A percentile compares a stretch with the other conserved stretches of the same genome.
Conservation (phyloP, 2,113 vertebrate genomes). For the Psittacula cyanocephala region DNA sequence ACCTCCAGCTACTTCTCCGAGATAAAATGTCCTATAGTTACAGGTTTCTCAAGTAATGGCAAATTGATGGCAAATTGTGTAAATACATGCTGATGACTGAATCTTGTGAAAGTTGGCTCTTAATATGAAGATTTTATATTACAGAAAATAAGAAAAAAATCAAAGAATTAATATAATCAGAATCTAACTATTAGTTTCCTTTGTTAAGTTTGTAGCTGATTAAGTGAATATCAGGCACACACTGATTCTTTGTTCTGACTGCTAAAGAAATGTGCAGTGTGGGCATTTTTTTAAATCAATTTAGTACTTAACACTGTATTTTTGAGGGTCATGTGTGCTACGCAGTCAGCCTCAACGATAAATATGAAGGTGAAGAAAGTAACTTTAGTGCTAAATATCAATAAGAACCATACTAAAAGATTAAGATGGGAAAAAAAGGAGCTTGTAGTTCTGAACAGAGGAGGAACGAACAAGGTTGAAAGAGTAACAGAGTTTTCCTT, state of each 20-base stretch:
- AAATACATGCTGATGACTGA: neutral
- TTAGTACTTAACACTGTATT: neutral
- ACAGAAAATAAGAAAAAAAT: neutral
- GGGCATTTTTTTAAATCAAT: neutral
- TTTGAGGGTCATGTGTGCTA: neutral
- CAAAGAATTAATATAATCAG: neutral
- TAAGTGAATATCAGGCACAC: neutral
- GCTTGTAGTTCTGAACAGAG: neutral
- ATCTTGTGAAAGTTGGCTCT: neutral
- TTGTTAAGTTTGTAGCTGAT: neutral
- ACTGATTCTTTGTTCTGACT: neutral
- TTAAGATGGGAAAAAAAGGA: fast-evolving
- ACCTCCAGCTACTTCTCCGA: neutral
- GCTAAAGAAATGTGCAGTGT: neutral
- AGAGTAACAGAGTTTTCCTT: neutral
- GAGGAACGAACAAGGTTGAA: neutral
- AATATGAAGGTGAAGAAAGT: neutral
- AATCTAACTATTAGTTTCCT: neutral
- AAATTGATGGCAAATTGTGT: neutral
- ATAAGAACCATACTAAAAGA: neutral
- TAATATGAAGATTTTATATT: neutral
- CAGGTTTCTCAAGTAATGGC: neutral
- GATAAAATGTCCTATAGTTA: neutral
- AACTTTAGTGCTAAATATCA: neutral
- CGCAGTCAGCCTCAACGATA: neutral